These are phyloP conservation scores for Hesperia comma DNA, from an alignment of 2,888 invertebrate genomes.

Conservation along the genomic window DNA sequence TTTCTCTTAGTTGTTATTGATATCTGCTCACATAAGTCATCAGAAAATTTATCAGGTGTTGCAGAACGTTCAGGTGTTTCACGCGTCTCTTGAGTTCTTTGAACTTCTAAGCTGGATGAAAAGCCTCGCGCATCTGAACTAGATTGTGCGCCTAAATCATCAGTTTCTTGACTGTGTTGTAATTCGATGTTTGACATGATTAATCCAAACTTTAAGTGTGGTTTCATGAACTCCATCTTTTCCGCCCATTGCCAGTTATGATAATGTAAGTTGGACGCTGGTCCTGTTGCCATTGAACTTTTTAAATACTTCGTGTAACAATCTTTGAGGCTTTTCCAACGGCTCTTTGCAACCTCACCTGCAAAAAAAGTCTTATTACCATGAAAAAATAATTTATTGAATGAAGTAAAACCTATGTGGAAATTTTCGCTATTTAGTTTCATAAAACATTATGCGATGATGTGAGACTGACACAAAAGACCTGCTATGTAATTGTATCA, in stretches of 20 bases:
- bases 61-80: neutral
- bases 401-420: no score
- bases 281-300: neutral
- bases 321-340: conserved; percentile 1
- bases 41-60: neutral
- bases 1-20: neutral
- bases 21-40: neutral
- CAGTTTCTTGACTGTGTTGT: neutral
- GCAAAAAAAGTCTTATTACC: neutral
- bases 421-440: no score
- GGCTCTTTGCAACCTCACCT: neutral
- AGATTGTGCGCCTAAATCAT: neutral
- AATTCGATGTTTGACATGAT: conserved; percentile 1
- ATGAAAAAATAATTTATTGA: no score
- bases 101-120: neutral
- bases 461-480: no score
- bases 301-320: conserved; percentile 1
- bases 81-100: neutral
- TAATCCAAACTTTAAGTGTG: neutral
- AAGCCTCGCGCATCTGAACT: neutral
- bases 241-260: neutral
- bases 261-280: neutral
- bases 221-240: neutral
- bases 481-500: no score
- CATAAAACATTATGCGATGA: no score